Conservation (phyloP, 2,888 invertebrate species). For the Cerastis rubricosa region DNA sequence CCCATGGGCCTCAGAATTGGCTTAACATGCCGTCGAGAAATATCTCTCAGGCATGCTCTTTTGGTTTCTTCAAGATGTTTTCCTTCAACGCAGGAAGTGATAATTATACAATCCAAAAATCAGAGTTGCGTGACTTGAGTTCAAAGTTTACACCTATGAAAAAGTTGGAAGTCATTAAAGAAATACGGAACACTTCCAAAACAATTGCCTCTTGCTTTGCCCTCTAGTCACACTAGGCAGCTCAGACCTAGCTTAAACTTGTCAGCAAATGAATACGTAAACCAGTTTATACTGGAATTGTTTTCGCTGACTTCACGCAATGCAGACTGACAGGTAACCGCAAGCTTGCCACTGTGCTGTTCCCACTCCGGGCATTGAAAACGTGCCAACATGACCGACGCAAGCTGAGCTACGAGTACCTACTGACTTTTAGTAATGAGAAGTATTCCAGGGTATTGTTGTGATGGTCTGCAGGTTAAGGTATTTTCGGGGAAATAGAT, state of each 20-base stretch:
- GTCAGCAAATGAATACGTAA: conserved; percentile 8
- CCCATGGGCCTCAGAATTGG: no score
- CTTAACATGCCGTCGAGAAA: no score
- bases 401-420: neutral
- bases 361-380: conserved; percentile 27
- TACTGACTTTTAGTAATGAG: conserved; percentile 42
- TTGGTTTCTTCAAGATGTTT: no score
- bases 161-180: neutral
- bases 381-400: conserved; percentile 34
- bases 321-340: conserved; percentile 43
- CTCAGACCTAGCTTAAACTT: neutral
- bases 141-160: no score
- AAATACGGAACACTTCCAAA: neutral
- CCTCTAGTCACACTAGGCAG: neutral
- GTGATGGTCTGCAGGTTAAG: conserved; percentile 25
- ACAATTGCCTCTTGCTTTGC: neutral
- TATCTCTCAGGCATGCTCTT: no score
- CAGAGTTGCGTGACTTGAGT: no score
- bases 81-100: no score
- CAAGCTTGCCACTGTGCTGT: conserved; percentile 30
- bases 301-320: conserved; percentile 38
- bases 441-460: conserved; percentile 10
- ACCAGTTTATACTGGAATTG: conserved; percentile 22
- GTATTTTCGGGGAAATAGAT: conserved; percentile 7
- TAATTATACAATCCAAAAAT: no score